Conservation (phyloP, 2,888 invertebrate species). For the Kryphioiulus occultus region DNA sequence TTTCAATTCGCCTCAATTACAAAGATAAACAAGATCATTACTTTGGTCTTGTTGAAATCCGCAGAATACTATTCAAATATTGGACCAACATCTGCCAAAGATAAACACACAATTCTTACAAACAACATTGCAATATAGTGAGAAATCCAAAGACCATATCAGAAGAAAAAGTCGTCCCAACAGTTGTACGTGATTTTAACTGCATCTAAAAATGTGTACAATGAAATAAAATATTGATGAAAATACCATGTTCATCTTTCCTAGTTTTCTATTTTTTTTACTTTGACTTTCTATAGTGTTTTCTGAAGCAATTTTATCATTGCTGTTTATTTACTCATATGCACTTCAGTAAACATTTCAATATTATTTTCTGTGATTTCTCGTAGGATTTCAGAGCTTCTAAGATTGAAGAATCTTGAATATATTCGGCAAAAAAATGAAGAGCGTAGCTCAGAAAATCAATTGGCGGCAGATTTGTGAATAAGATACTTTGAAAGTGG, state of each 20-base stretch:
- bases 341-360: neutral
- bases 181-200: no score
- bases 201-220: no score
- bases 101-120: neutral
- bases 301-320: neutral
- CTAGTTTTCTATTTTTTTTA: no score
- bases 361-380: neutral
- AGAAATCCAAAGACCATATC: no score
- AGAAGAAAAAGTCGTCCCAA: no score
- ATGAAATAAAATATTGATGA: no score
- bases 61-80: neutral
- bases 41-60: neutral
- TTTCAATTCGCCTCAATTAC: neutral
- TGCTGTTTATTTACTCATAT: neutral
- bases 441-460: neutral
- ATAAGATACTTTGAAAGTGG: neutral
- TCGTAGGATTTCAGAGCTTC: neutral
- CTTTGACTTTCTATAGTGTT: no score
- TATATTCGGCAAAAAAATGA: neutral
- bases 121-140: neutral
- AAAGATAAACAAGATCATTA: neutral
- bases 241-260: no score
- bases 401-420: neutral
- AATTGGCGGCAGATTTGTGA: neutral
- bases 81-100: neutral